A percentile compares a stretch with the other conserved stretches of the same genome.
phyloP scores from a whole-genome alignment of 2,888 invertebrate species.

The Copidosoma aretas region DNA sequence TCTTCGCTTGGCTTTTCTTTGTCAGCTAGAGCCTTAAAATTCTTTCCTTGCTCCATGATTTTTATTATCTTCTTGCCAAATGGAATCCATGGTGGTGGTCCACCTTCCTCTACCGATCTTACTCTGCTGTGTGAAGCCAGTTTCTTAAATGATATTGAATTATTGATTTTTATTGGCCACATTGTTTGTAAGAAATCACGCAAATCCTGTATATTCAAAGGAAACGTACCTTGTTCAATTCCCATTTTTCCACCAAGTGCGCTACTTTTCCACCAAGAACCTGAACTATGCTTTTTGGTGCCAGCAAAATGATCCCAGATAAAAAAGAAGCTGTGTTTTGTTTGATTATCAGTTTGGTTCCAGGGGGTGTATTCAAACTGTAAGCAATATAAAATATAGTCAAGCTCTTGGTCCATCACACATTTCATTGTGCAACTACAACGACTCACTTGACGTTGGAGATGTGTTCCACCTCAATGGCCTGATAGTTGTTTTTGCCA shows the following conservation, averaged over 20 bases:
- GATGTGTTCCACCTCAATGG: conserved; percentile 78
- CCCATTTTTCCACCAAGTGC: conserved; percentile 88
- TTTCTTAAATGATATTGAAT: conserved; percentile 50
- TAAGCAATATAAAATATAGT: neutral
- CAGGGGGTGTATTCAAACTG: conserved; percentile 85
- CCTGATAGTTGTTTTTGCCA: conserved; percentile 80
- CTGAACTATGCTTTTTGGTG: conserved; percentile 69
- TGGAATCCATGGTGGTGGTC: conserved; percentile 90
- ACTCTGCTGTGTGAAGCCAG: conserved; percentile 61
- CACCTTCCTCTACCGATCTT: conserved; percentile 73
- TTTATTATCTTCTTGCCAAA: conserved; percentile 81
- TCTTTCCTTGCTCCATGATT: conserved; percentile 67
- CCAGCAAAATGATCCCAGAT: conserved; percentile 78
- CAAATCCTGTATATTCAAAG: conserved; percentile 1
- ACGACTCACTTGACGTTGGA: conserved; percentile 66
- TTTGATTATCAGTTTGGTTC: conserved; percentile 77
- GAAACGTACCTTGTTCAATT: conserved; percentile 66
- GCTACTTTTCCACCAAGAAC: conserved; percentile 86
- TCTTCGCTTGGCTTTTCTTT: conserved; percentile 72
- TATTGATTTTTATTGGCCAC: conserved; percentile 10
- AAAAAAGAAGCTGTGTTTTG: conserved; percentile 68
- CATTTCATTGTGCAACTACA: neutral
- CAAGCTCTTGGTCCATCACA: neutral
- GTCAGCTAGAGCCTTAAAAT: conserved; percentile 74
- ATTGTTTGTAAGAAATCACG: neutral